Conservation (phyloP, 2,888 invertebrate genomes). For the Bombylius major region DNA sequence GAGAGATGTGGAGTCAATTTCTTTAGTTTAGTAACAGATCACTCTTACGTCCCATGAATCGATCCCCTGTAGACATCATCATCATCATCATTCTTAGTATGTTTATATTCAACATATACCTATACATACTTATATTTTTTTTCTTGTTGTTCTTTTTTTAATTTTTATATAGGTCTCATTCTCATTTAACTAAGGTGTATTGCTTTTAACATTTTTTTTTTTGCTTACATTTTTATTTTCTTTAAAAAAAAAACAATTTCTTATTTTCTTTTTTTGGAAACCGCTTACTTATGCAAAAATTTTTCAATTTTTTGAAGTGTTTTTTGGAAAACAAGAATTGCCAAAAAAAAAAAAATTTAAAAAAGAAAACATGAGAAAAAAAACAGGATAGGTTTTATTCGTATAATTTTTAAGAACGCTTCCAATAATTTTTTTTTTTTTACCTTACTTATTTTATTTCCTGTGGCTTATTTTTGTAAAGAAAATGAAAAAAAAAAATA, state of each 20-base stretch:
- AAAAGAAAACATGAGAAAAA: too few relatives aligned
- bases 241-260: too few relatives aligned
- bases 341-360: too few relatives aligned
- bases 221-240: neutral
- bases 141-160: neutral
- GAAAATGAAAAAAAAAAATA: too few relatives aligned
- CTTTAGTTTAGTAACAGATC: neutral
- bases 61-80: neutral
- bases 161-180: neutral
- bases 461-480: neutral
- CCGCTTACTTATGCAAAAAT: conserved; percentile 9
- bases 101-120: neutral
- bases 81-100: neutral
- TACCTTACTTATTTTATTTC: neutral
- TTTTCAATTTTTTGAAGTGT: neutral
- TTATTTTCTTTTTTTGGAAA: neutral
- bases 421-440: neutral
- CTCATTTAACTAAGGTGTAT: neutral
- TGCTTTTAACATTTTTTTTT: neutral
- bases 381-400: too few relatives aligned
- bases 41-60: neutral
- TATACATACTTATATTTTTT: neutral
- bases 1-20: too few relatives aligned
- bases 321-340: neutral
- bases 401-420: neutral